Conservation (phyloP, 2,113 vertebrate species). For the Lampris megalopsis region DNA sequence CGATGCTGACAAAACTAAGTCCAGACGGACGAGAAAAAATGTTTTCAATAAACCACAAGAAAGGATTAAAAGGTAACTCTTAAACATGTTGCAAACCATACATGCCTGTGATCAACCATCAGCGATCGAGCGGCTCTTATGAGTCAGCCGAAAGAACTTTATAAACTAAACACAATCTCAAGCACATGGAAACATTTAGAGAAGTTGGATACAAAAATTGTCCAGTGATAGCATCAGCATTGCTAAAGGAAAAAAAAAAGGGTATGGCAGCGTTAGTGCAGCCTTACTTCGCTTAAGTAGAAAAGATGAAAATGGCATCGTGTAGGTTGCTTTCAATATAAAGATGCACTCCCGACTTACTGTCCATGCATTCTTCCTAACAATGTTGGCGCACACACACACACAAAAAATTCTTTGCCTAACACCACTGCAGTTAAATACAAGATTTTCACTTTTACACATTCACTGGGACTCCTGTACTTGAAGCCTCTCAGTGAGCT, state of each 20-base stretch:
- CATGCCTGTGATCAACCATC: background rate
- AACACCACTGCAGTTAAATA: constrained; percentile 1
- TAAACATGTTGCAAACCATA: background rate
- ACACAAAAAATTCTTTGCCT: background rate
- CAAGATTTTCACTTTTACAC: background rate
- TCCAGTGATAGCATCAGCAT: background rate
- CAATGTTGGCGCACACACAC: constrained; percentile 1
- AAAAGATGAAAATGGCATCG: background rate
- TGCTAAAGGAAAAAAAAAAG: background rate
- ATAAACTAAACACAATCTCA: constrained; percentile 11
- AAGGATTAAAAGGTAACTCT: too few species aligned
- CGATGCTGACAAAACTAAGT: background rate
- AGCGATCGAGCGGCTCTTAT: background rate
- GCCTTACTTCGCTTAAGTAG: too few species aligned
- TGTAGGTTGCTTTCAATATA: background rate
- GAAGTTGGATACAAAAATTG: background rate
- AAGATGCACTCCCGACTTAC: background rate
- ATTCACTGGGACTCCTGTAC: background rate
- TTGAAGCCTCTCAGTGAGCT: background rate
- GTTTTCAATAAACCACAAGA: background rate
- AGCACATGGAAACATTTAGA: constrained; percentile 13
- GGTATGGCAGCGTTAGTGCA: too few species aligned
- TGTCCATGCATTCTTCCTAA: background rate
- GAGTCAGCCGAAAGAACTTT: background rate
- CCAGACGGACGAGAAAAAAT: background rate